Evolutionary conservation across 2,797 vertebrate species (phyloP).

Genomic region (Liparis tanakae): DNA sequence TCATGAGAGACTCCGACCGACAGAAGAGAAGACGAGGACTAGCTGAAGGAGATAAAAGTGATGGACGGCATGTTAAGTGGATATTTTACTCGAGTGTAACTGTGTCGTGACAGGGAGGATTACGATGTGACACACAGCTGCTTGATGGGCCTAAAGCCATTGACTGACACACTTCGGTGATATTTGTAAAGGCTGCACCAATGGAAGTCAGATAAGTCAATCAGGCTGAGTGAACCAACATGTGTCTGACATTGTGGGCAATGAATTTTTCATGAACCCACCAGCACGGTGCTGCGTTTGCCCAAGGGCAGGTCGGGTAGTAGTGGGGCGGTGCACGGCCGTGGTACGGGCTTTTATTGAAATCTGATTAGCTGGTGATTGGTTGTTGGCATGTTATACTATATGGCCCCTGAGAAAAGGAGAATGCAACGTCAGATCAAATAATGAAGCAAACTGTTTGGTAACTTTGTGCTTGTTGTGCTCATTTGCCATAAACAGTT

Average conservation of each 20-base stretch:
- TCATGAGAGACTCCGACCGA: constrained; percentile 51
- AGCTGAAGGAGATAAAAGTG: constrained; percentile 69
- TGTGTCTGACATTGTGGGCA: constrained; percentile 54
- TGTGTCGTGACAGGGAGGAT: constrained; percentile 71
- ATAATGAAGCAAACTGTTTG: neutral
- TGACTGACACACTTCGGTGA: constrained; percentile 76
- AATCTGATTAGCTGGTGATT: constrained; percentile 3
- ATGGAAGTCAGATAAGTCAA: constrained; percentile 70
- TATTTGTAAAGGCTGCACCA: constrained; percentile 63
- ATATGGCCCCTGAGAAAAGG: neutral
- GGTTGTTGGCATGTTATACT: constrained; percentile 6
- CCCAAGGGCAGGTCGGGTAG: neutral
- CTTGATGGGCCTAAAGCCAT: constrained; percentile 60
- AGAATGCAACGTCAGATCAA: neutral
- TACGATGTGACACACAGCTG: constrained; percentile 70
- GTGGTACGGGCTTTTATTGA: neutral
- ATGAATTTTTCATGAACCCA: constrained; percentile 66
- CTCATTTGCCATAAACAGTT: neutral
- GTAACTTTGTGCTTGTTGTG: neutral
- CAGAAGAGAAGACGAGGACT: constrained; percentile 49
- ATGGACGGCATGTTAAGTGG: constrained; percentile 78
- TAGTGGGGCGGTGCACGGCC: neutral
- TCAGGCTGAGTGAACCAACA: constrained; percentile 68
- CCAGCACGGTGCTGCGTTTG: constrained; percentile 22
- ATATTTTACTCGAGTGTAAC: constrained; percentile 74